Evolutionary conservation across 2,888 invertebrate genomes (phyloP).

Genomic region (Creontiades dilutus): DNA sequence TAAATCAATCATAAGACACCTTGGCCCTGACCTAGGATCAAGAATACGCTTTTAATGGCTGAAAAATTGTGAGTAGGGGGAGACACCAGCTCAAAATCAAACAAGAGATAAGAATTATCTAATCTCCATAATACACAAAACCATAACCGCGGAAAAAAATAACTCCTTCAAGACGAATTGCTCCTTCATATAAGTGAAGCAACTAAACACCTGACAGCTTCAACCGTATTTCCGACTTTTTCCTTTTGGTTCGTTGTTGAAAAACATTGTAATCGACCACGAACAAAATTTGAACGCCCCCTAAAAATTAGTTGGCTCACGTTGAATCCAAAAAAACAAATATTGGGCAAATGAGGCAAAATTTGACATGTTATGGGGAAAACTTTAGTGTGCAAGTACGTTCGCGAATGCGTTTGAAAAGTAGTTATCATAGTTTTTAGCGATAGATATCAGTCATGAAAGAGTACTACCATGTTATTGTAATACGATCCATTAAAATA

Average conservation of each 20-base stretch:
- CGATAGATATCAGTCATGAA: no score
- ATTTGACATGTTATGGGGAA: no score
- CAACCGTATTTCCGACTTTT: neutral
- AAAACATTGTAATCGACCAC: no score
- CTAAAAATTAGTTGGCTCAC: no score
- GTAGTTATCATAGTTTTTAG: no score
- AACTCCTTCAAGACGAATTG: constrained; percentile 3
- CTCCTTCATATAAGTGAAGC: constrained; percentile 8
- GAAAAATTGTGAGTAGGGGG: neutral
- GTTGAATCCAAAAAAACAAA: no score
- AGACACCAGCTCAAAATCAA: constrained; percentile 12
- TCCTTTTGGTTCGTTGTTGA: neutral
- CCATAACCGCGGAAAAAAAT: neutral
- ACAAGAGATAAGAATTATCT: constrained; percentile 2
- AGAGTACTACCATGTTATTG: no score
- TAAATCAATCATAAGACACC: neutral
- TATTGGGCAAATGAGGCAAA: no score
- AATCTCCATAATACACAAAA: constrained; percentile 11
- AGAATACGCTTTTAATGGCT: neutral
- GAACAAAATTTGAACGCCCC: no score
- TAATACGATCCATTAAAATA: no score
- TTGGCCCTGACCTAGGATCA: constrained; percentile 20
- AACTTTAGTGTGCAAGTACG: no score
- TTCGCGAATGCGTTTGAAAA: no score
- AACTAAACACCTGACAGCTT: neutral